Evolutionary conservation across 1,140 invertebrate species (phyloP).

Genomic region (Hyles vespertilio): DNA sequence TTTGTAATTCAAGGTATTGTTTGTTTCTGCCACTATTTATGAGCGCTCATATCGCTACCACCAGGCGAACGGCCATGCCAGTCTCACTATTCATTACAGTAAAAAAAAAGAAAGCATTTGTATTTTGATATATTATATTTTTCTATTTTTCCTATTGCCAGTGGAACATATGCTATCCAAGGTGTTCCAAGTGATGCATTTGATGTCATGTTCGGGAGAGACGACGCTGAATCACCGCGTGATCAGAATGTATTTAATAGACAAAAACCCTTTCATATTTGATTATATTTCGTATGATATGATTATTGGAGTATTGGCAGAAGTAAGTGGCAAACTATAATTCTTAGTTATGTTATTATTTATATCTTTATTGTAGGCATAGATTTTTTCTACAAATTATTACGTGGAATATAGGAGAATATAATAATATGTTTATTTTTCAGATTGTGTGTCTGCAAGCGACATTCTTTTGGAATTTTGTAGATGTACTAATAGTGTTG

Average conservation of each 20-base stretch:
- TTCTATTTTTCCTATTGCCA: slow-evolving; percentile 11
- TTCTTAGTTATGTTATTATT: background rate
- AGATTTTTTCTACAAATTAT: background rate
- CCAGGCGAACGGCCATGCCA: too few species aligned
- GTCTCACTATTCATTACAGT: too few species aligned
- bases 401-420: background rate
- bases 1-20: too few species aligned
- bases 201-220: slow-evolving; percentile 8
- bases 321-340: background rate
- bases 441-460: slow-evolving; percentile 21
- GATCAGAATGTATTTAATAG: background rate
- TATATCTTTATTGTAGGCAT: background rate
- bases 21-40: too few species aligned
- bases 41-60: too few species aligned
- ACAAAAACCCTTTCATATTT: background rate
- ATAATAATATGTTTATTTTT: slow-evolving; percentile 7
- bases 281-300: background rate
- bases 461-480: slow-evolving; percentile 32
- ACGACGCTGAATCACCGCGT: slow-evolving; percentile 6
- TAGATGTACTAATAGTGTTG: slow-evolving; percentile 25
- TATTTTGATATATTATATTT: too few species aligned
- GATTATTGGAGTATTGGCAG: background rate
- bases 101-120: too few species aligned
- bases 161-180: slow-evolving; percentile 26
- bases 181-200: slow-evolving; percentile 9